Evolutionary conservation across 2,888 invertebrate genomes (phyloP).

Genomic region (Sepioteuthis lessoniana): DNA sequence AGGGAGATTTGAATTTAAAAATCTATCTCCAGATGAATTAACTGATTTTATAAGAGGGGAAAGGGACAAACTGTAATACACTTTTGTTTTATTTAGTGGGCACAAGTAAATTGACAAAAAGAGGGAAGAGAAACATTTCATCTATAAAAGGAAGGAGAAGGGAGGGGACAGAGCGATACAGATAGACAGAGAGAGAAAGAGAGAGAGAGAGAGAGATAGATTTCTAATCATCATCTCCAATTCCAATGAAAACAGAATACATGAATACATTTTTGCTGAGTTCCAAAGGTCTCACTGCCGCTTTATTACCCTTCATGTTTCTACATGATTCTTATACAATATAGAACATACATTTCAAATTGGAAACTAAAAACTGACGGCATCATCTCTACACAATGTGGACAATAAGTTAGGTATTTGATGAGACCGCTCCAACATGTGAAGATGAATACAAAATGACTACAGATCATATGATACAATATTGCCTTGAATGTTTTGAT

Average conservation of each 20-base stretch:
- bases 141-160: neutral
- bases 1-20: slow-evolving; percentile 38
- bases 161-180: neutral
- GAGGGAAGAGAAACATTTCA: neutral
- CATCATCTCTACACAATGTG: slow-evolving; percentile 49
- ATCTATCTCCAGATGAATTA: slow-evolving; percentile 40
- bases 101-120: neutral
- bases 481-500: slow-evolving; percentile 49
- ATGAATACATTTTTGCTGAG: slow-evolving; percentile 40
- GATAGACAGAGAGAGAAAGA: slow-evolving; percentile 35
- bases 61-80: neutral
- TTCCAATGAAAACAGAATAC: slow-evolving; percentile 44
- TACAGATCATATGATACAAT: slow-evolving; percentile 49
- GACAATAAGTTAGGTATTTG: slow-evolving; percentile 49
- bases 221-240: slow-evolving; percentile 23
- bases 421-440: slow-evolving; percentile 49
- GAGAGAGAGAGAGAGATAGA: neutral
- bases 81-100: neutral
- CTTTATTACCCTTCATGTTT: slow-evolving; percentile 48
- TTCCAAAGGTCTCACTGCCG: slow-evolving; percentile 50
- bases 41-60: neutral
- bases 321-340: slow-evolving; percentile 49
- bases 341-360: slow-evolving; percentile 50
- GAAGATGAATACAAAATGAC: slow-evolving; percentile 49
- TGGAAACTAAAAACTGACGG: slow-evolving; percentile 49